These are phyloP conservation scores for Eulacestoma nigropectus DNA, from an alignment of 2,113 vertebrate species.

Conservation along the genomic window DNA sequence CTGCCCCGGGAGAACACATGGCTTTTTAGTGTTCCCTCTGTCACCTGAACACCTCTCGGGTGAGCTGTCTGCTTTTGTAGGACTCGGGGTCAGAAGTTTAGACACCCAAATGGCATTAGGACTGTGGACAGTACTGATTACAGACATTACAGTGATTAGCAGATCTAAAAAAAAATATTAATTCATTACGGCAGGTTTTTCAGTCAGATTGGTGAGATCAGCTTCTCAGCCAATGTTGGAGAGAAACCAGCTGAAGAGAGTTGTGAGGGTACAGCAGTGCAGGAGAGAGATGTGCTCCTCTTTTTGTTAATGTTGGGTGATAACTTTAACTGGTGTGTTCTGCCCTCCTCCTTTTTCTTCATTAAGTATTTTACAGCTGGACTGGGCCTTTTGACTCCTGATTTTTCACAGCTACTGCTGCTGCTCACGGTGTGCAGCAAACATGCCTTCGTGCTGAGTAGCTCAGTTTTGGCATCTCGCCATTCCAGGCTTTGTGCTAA, in stretches of 20 bases:
- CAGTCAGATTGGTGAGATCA: neutral
- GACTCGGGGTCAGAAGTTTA: neutral
- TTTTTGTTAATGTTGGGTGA: neutral
- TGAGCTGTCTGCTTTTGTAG: neutral
- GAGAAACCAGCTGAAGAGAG: neutral
- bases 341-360: neutral
- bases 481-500: neutral
- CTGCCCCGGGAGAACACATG: slow-evolving; percentile 12
- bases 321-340: neutral
- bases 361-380: neutral
- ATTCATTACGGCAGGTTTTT: neutral
- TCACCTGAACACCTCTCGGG: neutral
- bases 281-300: neutral
- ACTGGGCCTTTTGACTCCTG: neutral
- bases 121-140: neutral
- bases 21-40: neutral
- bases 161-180: neutral
- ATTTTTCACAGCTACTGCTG: neutral
- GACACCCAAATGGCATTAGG: neutral
- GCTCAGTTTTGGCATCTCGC: neutral
- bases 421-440: neutral
- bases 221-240: neutral
- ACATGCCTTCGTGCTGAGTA: neutral
- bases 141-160: neutral
- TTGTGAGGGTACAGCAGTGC: neutral